Percentiles rank a stretch among this genome's conserved stretches.
These are phyloP conservation scores for Platynereis dumerilii DNA, from an alignment of 2,888 invertebrate species.

Conservation along the genomic window DNA sequence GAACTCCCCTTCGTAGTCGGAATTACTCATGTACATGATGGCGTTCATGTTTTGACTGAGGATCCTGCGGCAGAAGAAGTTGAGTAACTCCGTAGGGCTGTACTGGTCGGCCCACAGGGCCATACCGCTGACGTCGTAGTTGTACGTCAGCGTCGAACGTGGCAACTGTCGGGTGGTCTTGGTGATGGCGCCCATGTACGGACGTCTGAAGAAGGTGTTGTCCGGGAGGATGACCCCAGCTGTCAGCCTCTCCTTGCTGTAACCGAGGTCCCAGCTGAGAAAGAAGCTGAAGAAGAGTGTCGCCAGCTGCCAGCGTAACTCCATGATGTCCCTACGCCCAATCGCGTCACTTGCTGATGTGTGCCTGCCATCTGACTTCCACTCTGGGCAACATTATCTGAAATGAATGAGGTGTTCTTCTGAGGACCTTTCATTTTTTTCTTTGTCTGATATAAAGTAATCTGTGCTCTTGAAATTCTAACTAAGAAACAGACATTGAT, in stretches of 20 bases:
- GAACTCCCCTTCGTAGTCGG: constrained; percentile 74
- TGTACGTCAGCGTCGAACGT: background rate
- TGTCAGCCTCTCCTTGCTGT: constrained; percentile 1
- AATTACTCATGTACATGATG: constrained; percentile 93
- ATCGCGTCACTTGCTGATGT: no score
- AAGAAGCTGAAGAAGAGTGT: constrained; percentile 3
- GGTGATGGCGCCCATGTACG: background rate
- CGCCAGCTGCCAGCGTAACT: background rate
- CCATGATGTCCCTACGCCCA: no score
- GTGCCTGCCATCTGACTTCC: no score
- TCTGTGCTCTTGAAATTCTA: no score
- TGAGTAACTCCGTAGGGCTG: constrained; percentile 49
- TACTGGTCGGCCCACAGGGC: constrained; percentile 10
- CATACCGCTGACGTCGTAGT: background rate
- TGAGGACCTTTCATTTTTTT: no score
- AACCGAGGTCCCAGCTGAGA: background rate
- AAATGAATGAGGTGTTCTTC: no score
- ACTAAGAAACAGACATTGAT: no score
- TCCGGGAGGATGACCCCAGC: constrained; percentile 12
- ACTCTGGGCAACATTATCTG: no score
- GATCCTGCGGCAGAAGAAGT: constrained; percentile 50
- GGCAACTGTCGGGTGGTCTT: background rate
- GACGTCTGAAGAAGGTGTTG: constrained; percentile 3
- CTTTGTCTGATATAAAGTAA: no score
- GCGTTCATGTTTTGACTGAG: constrained; percentile 47